phyloP scores from a whole-genome alignment of 1,140 invertebrate species.

The Scaptomyza montana region DNA sequence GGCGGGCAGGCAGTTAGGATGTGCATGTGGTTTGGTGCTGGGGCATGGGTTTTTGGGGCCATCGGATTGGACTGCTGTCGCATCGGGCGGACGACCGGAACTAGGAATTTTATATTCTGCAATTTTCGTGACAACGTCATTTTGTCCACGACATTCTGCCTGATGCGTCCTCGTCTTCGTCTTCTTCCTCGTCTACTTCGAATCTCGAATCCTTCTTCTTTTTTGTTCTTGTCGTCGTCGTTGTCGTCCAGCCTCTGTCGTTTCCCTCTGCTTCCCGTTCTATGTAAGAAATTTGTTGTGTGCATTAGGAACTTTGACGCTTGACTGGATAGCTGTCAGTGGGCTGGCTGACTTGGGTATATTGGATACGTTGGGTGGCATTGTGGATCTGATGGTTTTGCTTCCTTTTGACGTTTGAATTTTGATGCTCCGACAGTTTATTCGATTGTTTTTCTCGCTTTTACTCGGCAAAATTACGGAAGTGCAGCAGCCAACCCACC shows the following conservation, averaged over 20 bases:
- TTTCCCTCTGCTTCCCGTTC: neutral
- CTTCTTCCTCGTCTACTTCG: constrained; percentile 21
- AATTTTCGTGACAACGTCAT: constrained; percentile 83
- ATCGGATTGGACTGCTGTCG: constrained; percentile 31
- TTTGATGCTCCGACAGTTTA: constrained; percentile 82
- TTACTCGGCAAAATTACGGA: constrained; percentile 73
- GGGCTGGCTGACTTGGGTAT: constrained; percentile 36
- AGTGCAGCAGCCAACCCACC: constrained; percentile 61
- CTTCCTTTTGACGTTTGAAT: constrained; percentile 77
- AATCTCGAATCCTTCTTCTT: neutral
- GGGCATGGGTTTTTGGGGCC: neutral
- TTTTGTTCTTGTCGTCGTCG: constrained; percentile 25
- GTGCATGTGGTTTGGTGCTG: constrained; percentile 65
- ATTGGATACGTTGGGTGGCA: constrained; percentile 5
- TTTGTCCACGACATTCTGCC: constrained; percentile 82
- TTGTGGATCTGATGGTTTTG: constrained; percentile 28
- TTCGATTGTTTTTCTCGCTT: constrained; percentile 82
- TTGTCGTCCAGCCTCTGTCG: constrained; percentile 58
- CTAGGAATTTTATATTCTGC: constrained; percentile 83
- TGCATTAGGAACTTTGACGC: constrained; percentile 83
- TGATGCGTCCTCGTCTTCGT: constrained; percentile 62
- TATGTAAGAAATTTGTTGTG: constrained; percentile 83
- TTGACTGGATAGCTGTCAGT: constrained; percentile 79
- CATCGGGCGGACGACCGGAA: constrained; percentile 63
- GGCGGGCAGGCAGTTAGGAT: constrained; percentile 25